Percentiles rank a stretch among this genome's conserved stretches.
Conservation (phyloP, 2,888 invertebrate genomes). For the Apantesis nais region DNA sequence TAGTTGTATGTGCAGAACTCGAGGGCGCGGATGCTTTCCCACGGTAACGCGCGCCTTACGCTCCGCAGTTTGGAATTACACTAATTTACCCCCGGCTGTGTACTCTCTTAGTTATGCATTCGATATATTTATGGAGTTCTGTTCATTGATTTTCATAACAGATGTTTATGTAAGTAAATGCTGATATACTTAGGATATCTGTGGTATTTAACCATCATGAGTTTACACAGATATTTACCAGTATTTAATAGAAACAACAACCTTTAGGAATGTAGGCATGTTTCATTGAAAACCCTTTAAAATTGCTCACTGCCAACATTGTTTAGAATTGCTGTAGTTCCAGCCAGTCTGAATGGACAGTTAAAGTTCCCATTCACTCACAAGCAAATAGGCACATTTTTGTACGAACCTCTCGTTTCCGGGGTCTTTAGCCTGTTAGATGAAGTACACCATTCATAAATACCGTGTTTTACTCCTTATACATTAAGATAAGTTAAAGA, state of each 20-base stretch:
- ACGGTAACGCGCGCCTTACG: conserved; percentile 68
- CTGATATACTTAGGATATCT: conserved; percentile 15
- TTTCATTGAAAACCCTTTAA: conserved; percentile 63
- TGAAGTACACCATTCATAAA: conserved; percentile 48
- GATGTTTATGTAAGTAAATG: conserved; percentile 6
- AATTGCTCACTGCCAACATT: conserved; percentile 62
- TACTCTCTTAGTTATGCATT: conserved; percentile 49
- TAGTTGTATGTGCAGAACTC: conserved; percentile 54
- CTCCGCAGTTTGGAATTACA: conserved; percentile 61
- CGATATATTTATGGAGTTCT: conserved; percentile 20
- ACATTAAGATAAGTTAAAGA: conserved; percentile 11
- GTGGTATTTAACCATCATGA: conserved; percentile 32
- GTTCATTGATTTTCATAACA: conserved; percentile 8
- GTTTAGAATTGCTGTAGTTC: conserved; percentile 68
- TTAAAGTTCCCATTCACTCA: conserved; percentile 77
- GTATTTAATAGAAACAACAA: conserved; percentile 52
- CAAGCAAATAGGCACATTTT: conserved; percentile 71
- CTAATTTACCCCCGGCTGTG: conserved; percentile 68
- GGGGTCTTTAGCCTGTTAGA: conserved; percentile 61
- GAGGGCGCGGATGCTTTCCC: conserved; percentile 66
- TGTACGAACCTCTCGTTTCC: conserved; percentile 69
- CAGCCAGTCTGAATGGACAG: conserved; percentile 71
- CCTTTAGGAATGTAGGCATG: conserved; percentile 52
- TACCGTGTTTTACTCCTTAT: conserved; percentile 35
- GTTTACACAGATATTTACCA: conserved; percentile 36